Conservation (phyloP, 2,888 invertebrate species). For the Ophion slaviceki region DNA sequence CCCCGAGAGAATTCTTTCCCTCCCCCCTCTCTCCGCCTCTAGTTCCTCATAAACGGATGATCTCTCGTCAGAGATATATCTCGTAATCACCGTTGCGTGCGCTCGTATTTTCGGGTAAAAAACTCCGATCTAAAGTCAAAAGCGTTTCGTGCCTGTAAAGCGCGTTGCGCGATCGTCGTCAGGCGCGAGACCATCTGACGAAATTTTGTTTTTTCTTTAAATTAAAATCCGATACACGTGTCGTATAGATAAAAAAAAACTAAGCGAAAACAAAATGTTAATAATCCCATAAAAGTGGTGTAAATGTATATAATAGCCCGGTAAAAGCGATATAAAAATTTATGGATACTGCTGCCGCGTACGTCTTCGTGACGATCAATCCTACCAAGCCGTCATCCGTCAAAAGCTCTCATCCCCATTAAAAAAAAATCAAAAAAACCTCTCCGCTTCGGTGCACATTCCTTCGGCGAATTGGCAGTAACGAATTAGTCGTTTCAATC, state of each 20-base stretch:
- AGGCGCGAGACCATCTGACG: neutral
- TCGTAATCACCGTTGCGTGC: slow-evolving; percentile 38
- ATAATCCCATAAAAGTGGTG: slow-evolving; percentile 15
- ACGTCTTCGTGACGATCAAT: slow-evolving; percentile 4
- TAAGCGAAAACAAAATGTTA: neutral
- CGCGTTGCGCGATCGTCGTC: neutral
- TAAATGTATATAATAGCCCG: neutral
- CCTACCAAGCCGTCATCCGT: neutral
- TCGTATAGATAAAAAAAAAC: slow-evolving; percentile 5
- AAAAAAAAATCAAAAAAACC: neutral
- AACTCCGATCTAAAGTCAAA: slow-evolving; percentile 25
- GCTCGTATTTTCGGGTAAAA: slow-evolving; percentile 18
- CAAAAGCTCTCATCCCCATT: neutral
- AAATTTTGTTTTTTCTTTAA: neutral
- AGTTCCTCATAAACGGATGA: slow-evolving; percentile 37
- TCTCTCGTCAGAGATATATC: slow-evolving; percentile 31
- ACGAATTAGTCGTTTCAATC: slow-evolving; percentile 24
- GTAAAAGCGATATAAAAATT: slow-evolving; percentile 17
- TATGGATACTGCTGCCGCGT: slow-evolving; percentile 4
- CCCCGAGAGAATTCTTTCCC: slow-evolving; percentile 5
- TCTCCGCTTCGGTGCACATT: neutral
- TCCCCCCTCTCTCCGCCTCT: neutral
- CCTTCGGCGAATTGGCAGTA: neutral
- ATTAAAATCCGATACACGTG: slow-evolving; percentile 11
- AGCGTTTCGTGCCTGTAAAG: slow-evolving; percentile 26